These are phyloP conservation scores for Channa maculata DNA, from an alignment of 2,113 vertebrate species.

Conservation along the genomic window DNA sequence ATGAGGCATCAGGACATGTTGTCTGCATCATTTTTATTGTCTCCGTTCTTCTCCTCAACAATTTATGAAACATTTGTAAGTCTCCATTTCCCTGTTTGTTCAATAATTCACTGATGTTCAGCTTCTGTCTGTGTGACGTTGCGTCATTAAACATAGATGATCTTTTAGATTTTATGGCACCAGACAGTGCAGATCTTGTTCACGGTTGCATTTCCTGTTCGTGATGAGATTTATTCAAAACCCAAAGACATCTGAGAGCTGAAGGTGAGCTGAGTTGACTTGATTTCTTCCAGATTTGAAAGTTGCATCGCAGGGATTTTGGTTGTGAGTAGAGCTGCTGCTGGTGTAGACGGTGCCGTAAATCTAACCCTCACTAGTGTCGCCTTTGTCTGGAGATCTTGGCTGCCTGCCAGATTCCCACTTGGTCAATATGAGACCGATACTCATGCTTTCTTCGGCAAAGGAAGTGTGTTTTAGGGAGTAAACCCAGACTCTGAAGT, in stretches of 20 bases:
- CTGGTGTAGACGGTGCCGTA: neutral
- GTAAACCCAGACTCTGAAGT: neutral
- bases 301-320: constrained; percentile 6
- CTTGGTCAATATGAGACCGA: constrained; percentile 36
- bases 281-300: neutral
- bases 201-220: neutral
- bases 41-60: constrained; percentile 13
- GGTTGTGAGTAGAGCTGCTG: neutral
- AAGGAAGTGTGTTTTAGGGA: constrained; percentile 37
- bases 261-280: constrained; percentile 38
- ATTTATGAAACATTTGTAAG: constrained; percentile 28
- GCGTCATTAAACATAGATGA: constrained; percentile 74
- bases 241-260: neutral
- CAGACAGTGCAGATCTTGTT: constrained; percentile 21
- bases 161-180: constrained; percentile 55
- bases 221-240: neutral
- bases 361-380: constrained; percentile 12
- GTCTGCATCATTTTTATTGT: neutral
- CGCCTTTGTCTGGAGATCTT: constrained; percentile 45
- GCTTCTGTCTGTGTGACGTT: constrained; percentile 58
- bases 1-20: constrained; percentile 8
- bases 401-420: constrained; percentile 45
- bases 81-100: constrained; percentile 49
- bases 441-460: constrained; percentile 15
- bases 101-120: constrained; percentile 74